These are phyloP conservation scores for Nomada ferruginata DNA, from an alignment of 2,888 invertebrate species.

Conservation along the genomic window DNA sequence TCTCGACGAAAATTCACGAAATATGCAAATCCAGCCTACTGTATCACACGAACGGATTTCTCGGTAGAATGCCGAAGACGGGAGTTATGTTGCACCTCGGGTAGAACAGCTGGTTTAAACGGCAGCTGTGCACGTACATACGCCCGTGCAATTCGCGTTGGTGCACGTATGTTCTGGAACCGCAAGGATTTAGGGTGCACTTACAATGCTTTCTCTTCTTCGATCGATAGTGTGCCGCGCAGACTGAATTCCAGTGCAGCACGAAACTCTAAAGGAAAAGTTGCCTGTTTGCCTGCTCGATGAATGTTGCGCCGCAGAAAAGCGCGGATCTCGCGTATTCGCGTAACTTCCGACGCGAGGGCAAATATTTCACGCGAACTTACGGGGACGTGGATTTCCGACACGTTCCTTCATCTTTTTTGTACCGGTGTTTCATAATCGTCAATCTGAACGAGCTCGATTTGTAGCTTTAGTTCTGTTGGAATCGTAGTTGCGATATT, in stretches of 20 bases:
- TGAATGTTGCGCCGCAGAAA: conserved; percentile 19
- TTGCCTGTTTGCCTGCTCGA: conserved; percentile 17
- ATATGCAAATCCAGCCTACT: conserved; percentile 33
- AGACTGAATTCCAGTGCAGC: conserved; percentile 35
- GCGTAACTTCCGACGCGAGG: not conserved
- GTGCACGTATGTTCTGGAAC: conserved; percentile 30
- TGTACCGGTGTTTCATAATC: too few relatives aligned
- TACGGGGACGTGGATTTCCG: not conserved
- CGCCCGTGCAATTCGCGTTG: not conserved
- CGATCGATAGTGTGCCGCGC: conserved; percentile 50
- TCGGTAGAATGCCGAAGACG: conserved; percentile 28
- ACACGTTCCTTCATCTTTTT: not conserved
- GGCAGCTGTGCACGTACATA: not conserved
- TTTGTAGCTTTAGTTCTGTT: too few relatives aligned
- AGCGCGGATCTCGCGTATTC: not conserved
- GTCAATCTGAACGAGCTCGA: too few relatives aligned
- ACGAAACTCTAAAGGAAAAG: conserved; percentile 24
- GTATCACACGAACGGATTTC: conserved; percentile 2
- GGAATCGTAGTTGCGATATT: too few relatives aligned
- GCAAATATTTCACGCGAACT: conserved; percentile 1
- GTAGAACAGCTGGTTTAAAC: conserved; percentile 51
- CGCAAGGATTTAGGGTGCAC: conserved; percentile 56
- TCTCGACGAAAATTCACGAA: conserved; percentile 30
- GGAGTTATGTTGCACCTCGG: conserved; percentile 27
- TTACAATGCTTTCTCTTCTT: conserved; percentile 47